phyloP scores from a whole-genome alignment of 2,888 invertebrate genomes.

The Acanthosepion esculentum region DNA sequence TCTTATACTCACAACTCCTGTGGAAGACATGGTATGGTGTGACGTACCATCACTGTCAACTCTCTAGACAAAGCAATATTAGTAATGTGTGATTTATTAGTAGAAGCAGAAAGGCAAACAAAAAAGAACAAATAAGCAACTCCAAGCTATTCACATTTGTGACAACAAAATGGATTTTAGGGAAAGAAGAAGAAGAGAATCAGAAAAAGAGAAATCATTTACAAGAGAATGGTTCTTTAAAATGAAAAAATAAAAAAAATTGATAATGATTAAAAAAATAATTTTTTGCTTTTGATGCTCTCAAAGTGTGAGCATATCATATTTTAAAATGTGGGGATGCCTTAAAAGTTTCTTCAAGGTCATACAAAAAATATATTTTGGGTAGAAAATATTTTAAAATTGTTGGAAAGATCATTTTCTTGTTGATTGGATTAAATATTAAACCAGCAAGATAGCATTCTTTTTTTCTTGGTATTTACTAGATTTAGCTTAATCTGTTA shows the following conservation, averaged over 20 bases:
- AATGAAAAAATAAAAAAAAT: background rate
- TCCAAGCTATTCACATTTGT: background rate
- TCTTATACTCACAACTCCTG: slow-evolving; percentile 43
- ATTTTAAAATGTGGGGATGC: no score
- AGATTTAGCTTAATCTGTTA: no score
- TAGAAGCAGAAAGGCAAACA: slow-evolving; percentile 39
- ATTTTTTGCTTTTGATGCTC: background rate
- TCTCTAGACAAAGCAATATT: slow-evolving; percentile 45
- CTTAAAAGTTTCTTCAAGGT: no score
- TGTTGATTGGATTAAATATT: no score
- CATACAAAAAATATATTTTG: no score
- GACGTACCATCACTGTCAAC: slow-evolving; percentile 38
- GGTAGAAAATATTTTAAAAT: no score
- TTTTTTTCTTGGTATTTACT: no score
- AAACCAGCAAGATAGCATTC: no score
- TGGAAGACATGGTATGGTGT: slow-evolving; percentile 40
- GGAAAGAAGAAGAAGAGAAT: background rate
- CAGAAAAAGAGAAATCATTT: background rate
- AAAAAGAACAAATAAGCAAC: background rate
- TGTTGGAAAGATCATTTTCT: no score
- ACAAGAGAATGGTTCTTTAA: background rate
- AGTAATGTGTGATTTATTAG: slow-evolving; percentile 40
- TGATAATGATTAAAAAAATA: background rate
- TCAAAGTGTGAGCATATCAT: background rate
- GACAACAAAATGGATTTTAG: background rate